Conservation (phyloP, 2,888 invertebrate species). For the Agonopterix alstromeriana region DNA sequence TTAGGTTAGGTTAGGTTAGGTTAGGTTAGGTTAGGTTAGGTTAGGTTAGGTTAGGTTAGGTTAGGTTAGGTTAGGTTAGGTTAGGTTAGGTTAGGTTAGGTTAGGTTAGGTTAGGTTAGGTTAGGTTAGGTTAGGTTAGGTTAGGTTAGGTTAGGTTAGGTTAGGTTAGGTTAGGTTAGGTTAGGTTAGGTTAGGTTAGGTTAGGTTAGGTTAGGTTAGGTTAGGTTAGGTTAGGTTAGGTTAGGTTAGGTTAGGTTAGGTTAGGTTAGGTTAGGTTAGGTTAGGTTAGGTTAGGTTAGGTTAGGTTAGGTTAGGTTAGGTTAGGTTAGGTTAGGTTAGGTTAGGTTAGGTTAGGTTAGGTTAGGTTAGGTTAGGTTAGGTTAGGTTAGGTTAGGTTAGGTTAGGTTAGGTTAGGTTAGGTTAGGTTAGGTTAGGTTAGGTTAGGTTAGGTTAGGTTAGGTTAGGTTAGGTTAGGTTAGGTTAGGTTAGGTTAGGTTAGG, state of each 20-base stretch:
- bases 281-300: constrained; percentile 2
- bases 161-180: constrained; percentile 7
- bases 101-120: constrained; percentile 8
- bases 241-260: constrained; percentile 7
- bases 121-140: constrained; percentile 8
- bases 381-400: constrained; percentile 1
- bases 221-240: constrained; percentile 7
- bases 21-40: constrained; percentile 8
- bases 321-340: constrained; percentile 7
- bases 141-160: constrained; percentile 7
- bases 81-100: constrained; percentile 5
- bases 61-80: constrained; percentile 1
- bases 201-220: constrained; percentile 7
- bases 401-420: constrained; percentile 13
- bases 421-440: constrained; percentile 12
- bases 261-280: constrained; percentile 6
- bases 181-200: constrained; percentile 7
- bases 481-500: constrained; percentile 19
- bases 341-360: constrained; percentile 14
- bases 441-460: constrained; percentile 19
- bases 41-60: constrained; percentile 6
- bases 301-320: constrained; percentile 6
- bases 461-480: constrained; percentile 20
- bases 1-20: constrained; percentile 8
- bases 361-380: constrained; percentile 18